Evolutionary conservation across 2,888 invertebrate genomes (phyloP), one percentile per base, ranked within the genome.

Genomic region (Ceramica pisi): DNA sequence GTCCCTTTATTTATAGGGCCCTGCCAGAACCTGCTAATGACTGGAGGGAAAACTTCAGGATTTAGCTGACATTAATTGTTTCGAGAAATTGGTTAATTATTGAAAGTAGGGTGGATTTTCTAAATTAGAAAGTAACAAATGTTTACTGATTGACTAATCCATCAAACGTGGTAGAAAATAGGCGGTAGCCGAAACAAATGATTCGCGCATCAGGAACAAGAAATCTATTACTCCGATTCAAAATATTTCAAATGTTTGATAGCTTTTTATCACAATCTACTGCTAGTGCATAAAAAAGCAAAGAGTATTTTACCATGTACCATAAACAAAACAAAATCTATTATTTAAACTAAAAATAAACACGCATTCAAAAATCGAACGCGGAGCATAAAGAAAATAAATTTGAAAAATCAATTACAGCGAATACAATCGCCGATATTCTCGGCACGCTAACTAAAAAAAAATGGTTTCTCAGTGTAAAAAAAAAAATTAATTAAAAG

Each of bases 401-500:
- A 67, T 76, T 61, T 19, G 5, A 66, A 71, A 79, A 80, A 75
- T 71, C 83, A 71, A 61, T 80, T 74, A 77, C 50, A 41, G 41
- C 38, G 31, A 75, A 66, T 70, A 82, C 74, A 75, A 77, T 75
- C 66, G 70, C 67, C 68, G 59, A 75, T 81, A 85, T 83, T 83
- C 79, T 68, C 75, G 73, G 71, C 76, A 83, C 81, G 76, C 75
- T 68, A 64, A 73, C 69, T 77, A 75, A 83, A 85, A 75, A 75
- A 83, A 83, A 83, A 85, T 80, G 64, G 71, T 66, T 75, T 57
- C 62, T 50, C 60, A 59, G 70, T 75, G 55, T 66, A 72, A 67
- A 79, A 71, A 78, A 80, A 66, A 72, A 46, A 64, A 81, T 80
- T 81, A 81, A 80, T 81, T 81, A 83, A 81, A 80, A 81, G 70